Conservation (phyloP, 2,113 vertebrate species). For the Eurystomus gularis region DNA sequence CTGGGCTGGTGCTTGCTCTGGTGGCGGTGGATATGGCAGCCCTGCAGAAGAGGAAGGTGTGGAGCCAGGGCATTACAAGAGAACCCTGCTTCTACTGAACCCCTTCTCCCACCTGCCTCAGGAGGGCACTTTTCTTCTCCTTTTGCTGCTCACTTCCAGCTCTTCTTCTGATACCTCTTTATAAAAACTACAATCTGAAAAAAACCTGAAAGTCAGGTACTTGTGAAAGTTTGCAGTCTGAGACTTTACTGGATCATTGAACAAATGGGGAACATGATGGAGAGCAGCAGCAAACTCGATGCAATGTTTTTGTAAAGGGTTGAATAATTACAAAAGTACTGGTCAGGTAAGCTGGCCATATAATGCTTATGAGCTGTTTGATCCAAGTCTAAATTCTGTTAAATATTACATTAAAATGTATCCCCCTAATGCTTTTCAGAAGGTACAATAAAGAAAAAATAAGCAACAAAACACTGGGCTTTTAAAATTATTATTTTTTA, state of each 20-base stretch:
- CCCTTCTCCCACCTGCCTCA: not conserved
- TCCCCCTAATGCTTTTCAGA: not conserved
- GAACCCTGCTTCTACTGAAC: not conserved
- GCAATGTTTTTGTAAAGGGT: not conserved
- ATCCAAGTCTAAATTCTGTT: not conserved
- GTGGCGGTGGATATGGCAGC: not conserved
- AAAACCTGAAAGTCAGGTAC: not conserved
- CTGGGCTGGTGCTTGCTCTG: fast-evolving
- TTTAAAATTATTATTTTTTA: too few relatives aligned
- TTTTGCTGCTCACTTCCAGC: not conserved
- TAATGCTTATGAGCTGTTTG: not conserved
- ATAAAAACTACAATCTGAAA: not conserved
- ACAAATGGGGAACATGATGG: not conserved
- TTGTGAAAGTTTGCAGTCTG: not conserved
- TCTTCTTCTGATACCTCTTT: not conserved
- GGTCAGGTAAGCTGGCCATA: not conserved
- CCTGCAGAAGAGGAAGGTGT: not conserved
- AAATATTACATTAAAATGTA: not conserved
- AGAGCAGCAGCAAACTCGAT: not conserved
- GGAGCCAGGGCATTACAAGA: not conserved
- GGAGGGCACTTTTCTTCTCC: not conserved
- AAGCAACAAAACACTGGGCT: not conserved
- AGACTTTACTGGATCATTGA: not conserved
- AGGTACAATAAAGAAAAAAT: not conserved
- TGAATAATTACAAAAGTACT: not conserved